Evolutionary conservation across 1,140 invertebrate genomes (phyloP), one percentile per base, ranked within the genome.

Genomic region (Trissolcus basalis): DNA sequence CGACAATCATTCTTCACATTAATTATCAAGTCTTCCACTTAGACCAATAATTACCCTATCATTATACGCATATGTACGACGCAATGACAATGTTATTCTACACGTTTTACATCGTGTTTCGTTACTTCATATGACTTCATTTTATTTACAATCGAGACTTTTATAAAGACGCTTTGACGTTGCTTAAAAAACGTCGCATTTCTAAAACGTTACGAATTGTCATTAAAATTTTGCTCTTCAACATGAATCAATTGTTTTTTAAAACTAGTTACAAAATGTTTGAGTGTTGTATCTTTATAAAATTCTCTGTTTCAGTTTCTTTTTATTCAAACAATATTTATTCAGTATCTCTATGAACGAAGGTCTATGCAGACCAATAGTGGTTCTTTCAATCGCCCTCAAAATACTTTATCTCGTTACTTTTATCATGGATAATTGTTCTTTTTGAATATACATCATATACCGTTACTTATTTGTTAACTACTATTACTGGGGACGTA

Each of bases 341-440:
- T 53, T 36, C 36, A 14, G 14, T 53, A 50, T 70, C 54, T 54
- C 45, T 75, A 54, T 69, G 58, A 75, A 75, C 53, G 63, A 69
- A 75, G 72, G 72, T 44, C 72, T 49, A 10, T 50, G 50, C 19
- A 75, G 72, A 75, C 64, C 72, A 35, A 64, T 44, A 69, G 47
- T 58, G 47, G 59, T 64, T 67, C 19, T 76, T 76, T 9, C 73
- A 61, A 70, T 82, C 80, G 65, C 75, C 80, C 79, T 76, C 75
- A 84, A 85, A 84, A 85, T 85, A 83, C 83, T 77, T 81, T 79
- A 77, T 64, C 64, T 79, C 77, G 64, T 74, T 83, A 67, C 74
- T 80, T 39, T 39, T 82, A 68, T 77, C 83, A 59, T 63, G 56
- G 70, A 65, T 81, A 82, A 75, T 71, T 55, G 45, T 83, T 55